phyloP scores from a whole-genome alignment of 1,140 invertebrate genomes.

The Dreissena rostriformis region DNA sequence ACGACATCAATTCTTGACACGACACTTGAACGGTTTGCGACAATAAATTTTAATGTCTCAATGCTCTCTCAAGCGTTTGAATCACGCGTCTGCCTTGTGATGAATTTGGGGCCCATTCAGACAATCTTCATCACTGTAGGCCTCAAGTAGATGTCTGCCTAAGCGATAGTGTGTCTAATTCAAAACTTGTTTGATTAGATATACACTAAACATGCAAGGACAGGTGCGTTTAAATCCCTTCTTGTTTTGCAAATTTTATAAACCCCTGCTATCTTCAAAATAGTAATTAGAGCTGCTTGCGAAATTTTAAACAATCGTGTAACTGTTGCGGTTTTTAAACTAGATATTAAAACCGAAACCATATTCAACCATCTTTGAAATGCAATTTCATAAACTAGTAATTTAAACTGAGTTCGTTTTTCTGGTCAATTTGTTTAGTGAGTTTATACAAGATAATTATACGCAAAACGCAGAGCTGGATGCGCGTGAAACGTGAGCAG shows the following conservation, averaged over 20 bases:
- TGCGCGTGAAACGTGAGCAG: no score
- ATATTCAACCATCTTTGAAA: not conserved
- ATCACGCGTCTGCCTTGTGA: not conserved
- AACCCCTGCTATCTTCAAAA: not conserved
- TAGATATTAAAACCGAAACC: constrained; percentile 1
- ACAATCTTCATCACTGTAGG: not conserved
- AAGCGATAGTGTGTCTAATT: not conserved
- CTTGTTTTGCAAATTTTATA: not conserved
- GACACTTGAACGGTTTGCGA: not conserved
- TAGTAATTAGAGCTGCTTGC: not conserved
- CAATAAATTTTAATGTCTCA: not conserved
- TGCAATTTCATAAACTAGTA: no score
- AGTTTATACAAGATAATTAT: no score
- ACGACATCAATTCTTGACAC: not conserved
- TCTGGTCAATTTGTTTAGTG: no score
- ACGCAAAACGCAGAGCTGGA: no score
- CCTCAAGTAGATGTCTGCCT: not conserved
- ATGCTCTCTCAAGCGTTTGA: not conserved
- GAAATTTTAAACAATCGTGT: not conserved
- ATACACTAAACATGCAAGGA: not conserved
- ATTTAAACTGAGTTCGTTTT: no score
- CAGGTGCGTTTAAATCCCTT: not conserved
- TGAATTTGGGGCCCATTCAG: not conserved
- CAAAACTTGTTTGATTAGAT: constrained; percentile 9
- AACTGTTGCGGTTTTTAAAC: not conserved